These are phyloP conservation scores for Alloplasta piceator DNA, from an alignment of 2,888 invertebrate species.

Conservation along the genomic window DNA sequence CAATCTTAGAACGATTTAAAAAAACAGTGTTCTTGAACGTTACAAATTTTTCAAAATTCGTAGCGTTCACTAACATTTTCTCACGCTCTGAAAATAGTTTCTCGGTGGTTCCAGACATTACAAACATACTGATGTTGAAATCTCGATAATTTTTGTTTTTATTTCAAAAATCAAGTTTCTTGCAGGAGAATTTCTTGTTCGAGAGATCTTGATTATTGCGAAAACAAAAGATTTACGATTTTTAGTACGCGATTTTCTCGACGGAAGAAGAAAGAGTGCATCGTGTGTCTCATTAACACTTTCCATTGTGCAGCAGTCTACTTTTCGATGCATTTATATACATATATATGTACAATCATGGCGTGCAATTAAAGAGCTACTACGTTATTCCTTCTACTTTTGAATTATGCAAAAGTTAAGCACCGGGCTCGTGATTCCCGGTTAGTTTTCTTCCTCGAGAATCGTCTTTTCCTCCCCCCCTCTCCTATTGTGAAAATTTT, in stretches of 20 bases:
- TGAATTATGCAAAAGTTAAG: conserved; percentile 41
- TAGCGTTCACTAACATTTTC: no score
- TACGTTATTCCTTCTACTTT: conserved; percentile 19
- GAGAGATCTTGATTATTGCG: no score
- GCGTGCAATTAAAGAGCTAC: conserved; percentile 15
- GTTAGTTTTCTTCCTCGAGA: conserved; percentile 1
- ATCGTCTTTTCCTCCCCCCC: not conserved
- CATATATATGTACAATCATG: not conserved
- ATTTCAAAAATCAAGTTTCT: no score
- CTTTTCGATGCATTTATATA: conserved; percentile 8
- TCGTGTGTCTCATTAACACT: conserved; percentile 59
- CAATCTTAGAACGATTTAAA: no score
- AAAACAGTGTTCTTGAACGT: no score
- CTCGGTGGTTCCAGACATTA: no score
- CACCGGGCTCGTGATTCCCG: conserved; percentile 8
- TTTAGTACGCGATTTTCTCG: conserved; percentile 4
- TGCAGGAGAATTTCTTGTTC: no score
- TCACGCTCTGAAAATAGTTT: no score
- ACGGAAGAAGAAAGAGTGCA: conserved; percentile 43
- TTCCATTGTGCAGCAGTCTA: conserved; percentile 36
- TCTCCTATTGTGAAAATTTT: conserved; percentile 16
- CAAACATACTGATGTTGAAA: no score
- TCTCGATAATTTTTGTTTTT: no score
- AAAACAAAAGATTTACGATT: no score
- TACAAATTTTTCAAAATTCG: no score